These are phyloP conservation scores for Phoxinus dragarum DNA, from an alignment of 2,797 vertebrate genomes.

Conservation along the genomic window DNA sequence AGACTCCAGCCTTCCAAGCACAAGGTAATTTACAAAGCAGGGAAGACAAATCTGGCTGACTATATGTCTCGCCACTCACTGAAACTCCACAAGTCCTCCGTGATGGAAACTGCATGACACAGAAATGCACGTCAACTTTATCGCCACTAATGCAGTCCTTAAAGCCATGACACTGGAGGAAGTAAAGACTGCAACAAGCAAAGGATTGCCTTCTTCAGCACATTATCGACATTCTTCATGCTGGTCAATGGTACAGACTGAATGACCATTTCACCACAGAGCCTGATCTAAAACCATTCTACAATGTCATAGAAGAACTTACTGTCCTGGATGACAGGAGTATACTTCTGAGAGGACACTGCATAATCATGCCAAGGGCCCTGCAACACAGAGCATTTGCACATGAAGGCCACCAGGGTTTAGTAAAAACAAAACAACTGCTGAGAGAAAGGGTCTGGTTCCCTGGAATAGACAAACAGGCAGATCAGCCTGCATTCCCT, in stretches of 20 bases:
- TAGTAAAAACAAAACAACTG: neutral
- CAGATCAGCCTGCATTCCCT: neutral
- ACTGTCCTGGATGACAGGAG: neutral
- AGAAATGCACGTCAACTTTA: neutral
- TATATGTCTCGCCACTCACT: neutral
- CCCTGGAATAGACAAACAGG: too few relatives aligned
- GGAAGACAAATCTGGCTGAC: neutral
- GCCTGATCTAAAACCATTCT: slow-evolving; percentile 1
- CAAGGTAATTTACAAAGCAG: neutral
- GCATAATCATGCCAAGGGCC: neutral
- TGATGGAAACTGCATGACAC: neutral
- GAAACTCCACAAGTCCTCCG: neutral
- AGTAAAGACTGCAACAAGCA: neutral
- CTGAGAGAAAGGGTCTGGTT: slow-evolving; percentile 11
- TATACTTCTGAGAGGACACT: neutral
- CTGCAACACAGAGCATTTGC: neutral
- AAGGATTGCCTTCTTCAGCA: neutral
- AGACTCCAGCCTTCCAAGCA: neutral
- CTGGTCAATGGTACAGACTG: too few relatives aligned
- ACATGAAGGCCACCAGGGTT: neutral
- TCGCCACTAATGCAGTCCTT: neutral
- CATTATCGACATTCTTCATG: neutral
- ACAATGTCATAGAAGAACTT: neutral
- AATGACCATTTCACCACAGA: neutral
- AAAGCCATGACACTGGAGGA: neutral